A percentile compares a stretch with the other conserved stretches of the same genome.
Evolutionary conservation across 2,888 invertebrate genomes (phyloP).

Genomic region (Thera britannica): DNA sequence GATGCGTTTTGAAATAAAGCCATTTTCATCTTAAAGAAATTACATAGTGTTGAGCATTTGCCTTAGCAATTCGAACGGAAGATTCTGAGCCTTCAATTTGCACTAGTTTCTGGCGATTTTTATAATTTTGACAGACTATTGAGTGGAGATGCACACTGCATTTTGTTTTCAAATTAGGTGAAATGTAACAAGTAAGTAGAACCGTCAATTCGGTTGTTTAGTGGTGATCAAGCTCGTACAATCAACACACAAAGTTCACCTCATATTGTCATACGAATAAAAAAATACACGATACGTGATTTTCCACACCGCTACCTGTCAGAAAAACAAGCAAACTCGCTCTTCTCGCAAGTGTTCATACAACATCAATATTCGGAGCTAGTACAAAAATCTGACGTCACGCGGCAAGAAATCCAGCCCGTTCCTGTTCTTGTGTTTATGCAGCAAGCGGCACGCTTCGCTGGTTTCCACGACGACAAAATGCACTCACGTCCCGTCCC

Average conservation of each 20-base stretch:
- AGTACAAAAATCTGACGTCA: conserved; percentile 66
- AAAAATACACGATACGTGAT: conserved; percentile 40
- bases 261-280: conserved; percentile 36
- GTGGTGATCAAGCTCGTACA: not conserved
- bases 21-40: no score
- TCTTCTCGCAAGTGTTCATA: conserved; percentile 55
- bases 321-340: conserved; percentile 47
- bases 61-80: no score
- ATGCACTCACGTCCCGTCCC: conserved; percentile 77
- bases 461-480: conserved; percentile 78
- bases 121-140: no score
- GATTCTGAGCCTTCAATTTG: no score
- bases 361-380: conserved; percentile 73
- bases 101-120: no score
- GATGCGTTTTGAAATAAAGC: no score
- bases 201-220: not conserved
- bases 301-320: conserved; percentile 45
- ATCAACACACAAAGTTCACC: conserved; percentile 18
- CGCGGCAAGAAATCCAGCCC: conserved; percentile 54
- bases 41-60: no score
- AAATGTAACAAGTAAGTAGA: no score
- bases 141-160: no score
- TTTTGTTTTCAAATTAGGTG: no score
- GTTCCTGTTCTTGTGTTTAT: conserved; percentile 62
- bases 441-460: conserved; percentile 66